A percentile compares a stretch with the other conserved stretches of the same genome.
Evolutionary conservation across 2,797 vertebrate species (phyloP).

Genomic region (Gouania willdenowi): DNA sequence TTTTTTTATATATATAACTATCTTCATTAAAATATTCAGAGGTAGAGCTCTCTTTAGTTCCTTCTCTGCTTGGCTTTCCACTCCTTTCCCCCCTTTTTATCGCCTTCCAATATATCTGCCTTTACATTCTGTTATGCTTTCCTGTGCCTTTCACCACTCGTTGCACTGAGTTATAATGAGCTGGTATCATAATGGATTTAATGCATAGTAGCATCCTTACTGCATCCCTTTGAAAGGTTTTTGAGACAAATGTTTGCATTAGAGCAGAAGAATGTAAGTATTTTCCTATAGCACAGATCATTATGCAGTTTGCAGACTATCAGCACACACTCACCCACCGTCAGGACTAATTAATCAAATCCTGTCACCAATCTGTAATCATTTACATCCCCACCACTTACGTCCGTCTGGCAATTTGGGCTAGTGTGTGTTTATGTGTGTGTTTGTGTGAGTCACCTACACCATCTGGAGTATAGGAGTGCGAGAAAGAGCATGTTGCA

Average conservation of each 20-base stretch:
- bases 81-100: not conserved
- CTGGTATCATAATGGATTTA: not conserved
- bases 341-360: slow-evolving; percentile 77
- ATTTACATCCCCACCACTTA: slow-evolving; percentile 64
- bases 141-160: not conserved
- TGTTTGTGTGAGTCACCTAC: slow-evolving; percentile 61
- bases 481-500: slow-evolving; percentile 63
- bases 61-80: not conserved
- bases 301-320: slow-evolving; percentile 54
- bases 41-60: not conserved
- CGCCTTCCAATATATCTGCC: not conserved
- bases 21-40: slow-evolving; percentile 2
- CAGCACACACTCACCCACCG: slow-evolving; percentile 22
- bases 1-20: too few relatives aligned
- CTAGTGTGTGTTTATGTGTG: slow-evolving; percentile 40
- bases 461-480: slow-evolving; percentile 75
- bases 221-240: slow-evolving; percentile 5
- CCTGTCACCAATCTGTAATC: slow-evolving; percentile 69
- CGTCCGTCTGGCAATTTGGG: slow-evolving; percentile 53
- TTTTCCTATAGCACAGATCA: slow-evolving; percentile 24
- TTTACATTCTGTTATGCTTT: not conserved
- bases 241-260: slow-evolving; percentile 28
- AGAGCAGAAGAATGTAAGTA: slow-evolving; percentile 3
- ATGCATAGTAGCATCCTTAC: not conserved
- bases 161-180: slow-evolving; percentile 11